These are phyloP conservation scores for Amaurobius ferox DNA, from an alignment of 2,888 invertebrate genomes.

Conservation along the genomic window DNA sequence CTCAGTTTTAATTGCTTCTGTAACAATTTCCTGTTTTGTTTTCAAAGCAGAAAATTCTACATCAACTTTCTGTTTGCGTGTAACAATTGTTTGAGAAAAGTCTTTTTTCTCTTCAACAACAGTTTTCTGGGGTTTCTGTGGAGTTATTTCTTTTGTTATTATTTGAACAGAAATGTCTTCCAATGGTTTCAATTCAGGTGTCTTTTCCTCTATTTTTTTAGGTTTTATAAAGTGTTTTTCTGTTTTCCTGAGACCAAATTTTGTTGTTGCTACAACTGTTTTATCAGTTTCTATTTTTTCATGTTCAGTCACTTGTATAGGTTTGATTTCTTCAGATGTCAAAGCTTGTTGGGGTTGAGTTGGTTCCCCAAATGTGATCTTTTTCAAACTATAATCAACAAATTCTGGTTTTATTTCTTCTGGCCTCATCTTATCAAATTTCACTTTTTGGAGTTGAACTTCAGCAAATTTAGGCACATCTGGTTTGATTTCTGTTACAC, in stretches of 20 bases:
- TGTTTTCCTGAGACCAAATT: slow-evolving; percentile 41
- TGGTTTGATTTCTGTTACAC: slow-evolving; percentile 30
- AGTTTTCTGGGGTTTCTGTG: not conserved
- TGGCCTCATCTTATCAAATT: slow-evolving; percentile 12
- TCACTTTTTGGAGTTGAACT: slow-evolving; percentile 43
- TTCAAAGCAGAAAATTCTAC: not conserved
- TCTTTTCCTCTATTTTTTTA: slow-evolving; percentile 18
- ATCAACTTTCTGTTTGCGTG: not conserved
- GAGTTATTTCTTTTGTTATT: not conserved
- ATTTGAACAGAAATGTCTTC: not conserved
- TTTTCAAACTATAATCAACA: slow-evolving; percentile 42
- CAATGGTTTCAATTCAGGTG: not conserved
- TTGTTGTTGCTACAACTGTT: slow-evolving; percentile 15
- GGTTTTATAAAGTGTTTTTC: slow-evolving; percentile 39
- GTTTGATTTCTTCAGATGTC: not conserved
- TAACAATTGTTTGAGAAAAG: not conserved
- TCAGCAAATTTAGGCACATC: slow-evolving; percentile 34
- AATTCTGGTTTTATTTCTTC: slow-evolving; percentile 58
- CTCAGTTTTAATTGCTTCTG: slow-evolving; percentile 21
- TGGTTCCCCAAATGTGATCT: slow-evolving; percentile 29
- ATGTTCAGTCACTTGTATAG: not conserved
- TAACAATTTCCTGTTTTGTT: slow-evolving; percentile 30
- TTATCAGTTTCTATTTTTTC: slow-evolving; percentile 40
- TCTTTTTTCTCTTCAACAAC: slow-evolving; percentile 8
- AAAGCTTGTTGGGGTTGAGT: slow-evolving; percentile 37